Percentiles rank a stretch among this genome's conserved stretches.
Evolutionary conservation across 2,888 invertebrate species (phyloP).

Genomic region (Nomada ferruginata): DNA sequence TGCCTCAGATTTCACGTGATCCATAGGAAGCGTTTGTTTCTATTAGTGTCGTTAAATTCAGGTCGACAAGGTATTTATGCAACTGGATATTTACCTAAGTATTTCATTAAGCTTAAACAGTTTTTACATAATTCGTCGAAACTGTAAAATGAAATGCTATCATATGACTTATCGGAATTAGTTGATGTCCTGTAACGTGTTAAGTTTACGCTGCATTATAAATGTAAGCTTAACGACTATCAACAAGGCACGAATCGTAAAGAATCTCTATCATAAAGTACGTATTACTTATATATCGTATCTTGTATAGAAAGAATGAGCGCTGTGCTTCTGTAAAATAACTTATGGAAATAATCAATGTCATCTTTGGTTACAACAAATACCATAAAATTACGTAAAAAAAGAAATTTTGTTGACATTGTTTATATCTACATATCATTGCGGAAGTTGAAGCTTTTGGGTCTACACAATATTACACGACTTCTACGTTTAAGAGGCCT

Average conservation of each 20-base stretch:
- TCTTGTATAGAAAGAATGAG: constrained; percentile 37
- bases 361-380: constrained; percentile 46
- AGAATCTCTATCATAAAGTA: constrained; percentile 42
- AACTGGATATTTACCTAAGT: constrained; percentile 6
- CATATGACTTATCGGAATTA: neutral
- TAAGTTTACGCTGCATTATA: constrained; percentile 26
- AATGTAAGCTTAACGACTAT: constrained; percentile 31
- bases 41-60: neutral
- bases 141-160: constrained; percentile 24
- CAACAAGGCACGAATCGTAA: constrained; percentile 66
- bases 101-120: constrained; percentile 8
- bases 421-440: neutral
- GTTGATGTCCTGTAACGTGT: constrained; percentile 15
- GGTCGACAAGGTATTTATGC: constrained; percentile 19
- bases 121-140: constrained; percentile 10
- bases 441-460: constrained; percentile 12
- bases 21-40: neutral
- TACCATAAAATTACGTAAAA: constrained; percentile 24
- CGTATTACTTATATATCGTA: constrained; percentile 6
- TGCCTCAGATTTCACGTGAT: neutral
- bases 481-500: constrained; percentile 21
- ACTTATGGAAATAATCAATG: constrained; percentile 32
- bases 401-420: constrained; percentile 15
- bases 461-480: constrained; percentile 3
- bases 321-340: constrained; percentile 25